Evolutionary conservation across 2,797 vertebrate species (phyloP).

Genomic region (Poecilia wingei): DNA sequence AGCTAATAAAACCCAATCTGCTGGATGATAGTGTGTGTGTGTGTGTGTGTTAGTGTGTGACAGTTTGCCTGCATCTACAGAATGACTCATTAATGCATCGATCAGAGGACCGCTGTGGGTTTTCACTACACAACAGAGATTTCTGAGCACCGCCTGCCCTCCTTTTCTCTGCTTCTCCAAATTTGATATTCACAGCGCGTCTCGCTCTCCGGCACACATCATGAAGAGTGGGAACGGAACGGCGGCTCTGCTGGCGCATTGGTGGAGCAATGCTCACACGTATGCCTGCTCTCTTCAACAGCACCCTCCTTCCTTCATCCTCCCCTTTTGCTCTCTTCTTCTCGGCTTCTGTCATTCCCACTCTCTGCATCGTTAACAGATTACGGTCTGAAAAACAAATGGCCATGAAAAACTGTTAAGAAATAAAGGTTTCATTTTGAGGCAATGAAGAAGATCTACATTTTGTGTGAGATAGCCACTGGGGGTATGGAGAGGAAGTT

Average conservation of each 20-base stretch:
- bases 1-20: background rate
- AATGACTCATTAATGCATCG: slow-evolving; percentile 9
- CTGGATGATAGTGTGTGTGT: background rate
- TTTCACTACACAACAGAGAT: slow-evolving; percentile 41
- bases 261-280: slow-evolving; percentile 25
- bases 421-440: background rate
- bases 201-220: slow-evolving; percentile 49
- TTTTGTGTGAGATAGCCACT: background rate
- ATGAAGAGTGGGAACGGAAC: slow-evolving; percentile 31
- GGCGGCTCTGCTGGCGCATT: slow-evolving; percentile 51
- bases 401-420: background rate
- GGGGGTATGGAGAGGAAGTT: background rate
- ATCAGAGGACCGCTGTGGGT: slow-evolving; percentile 25
- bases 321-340: background rate
- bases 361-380: slow-evolving; percentile 23
- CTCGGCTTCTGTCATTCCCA: background rate
- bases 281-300: slow-evolving; percentile 19
- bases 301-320: background rate
- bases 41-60: background rate
- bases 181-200: slow-evolving; percentile 68
- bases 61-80: background rate
- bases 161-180: slow-evolving; percentile 43
- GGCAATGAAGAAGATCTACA: background rate
- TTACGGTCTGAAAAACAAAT: slow-evolving; percentile 19
- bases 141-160: slow-evolving; percentile 48